Percentiles rank a stretch among this genome's conserved stretches.
Evolutionary conservation across 2,888 invertebrate species (phyloP).

Genomic region (Salpingus planirostris): DNA sequence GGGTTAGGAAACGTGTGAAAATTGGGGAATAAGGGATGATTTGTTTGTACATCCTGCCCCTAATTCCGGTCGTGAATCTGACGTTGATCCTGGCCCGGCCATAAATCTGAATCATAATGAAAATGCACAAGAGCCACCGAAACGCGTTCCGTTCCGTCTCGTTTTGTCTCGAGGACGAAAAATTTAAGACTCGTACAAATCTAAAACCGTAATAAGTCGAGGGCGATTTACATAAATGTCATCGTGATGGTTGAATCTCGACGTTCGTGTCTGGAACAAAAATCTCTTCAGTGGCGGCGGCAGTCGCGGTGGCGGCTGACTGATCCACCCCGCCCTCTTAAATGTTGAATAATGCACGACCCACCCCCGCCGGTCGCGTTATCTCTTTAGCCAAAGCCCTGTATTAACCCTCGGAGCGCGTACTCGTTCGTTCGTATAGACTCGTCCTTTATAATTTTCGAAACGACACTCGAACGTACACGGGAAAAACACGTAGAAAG

Average conservation of each 20-base stretch:
- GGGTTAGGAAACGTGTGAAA: too few species aligned
- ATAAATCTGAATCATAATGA: too few species aligned
- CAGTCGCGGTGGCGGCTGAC: conserved; percentile 1
- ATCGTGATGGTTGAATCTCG: conserved; percentile 15
- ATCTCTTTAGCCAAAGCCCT: conserved; percentile 20
- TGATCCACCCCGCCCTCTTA: conserved; percentile 9
- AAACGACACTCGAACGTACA: too few species aligned
- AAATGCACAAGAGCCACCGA: too few species aligned
- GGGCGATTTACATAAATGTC: conserved; percentile 27
- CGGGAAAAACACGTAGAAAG: too few species aligned
- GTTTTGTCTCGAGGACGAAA: too few species aligned
- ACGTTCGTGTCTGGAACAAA: conserved; percentile 17
- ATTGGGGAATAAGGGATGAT: too few species aligned
- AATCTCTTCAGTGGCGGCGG: conserved; percentile 7
- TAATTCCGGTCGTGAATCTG: too few species aligned
- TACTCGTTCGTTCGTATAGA: conserved; percentile 1
- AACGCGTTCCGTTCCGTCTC: too few species aligned
- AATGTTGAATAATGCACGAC: conserved; percentile 20
- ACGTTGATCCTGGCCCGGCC: too few species aligned
- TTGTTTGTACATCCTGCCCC: too few species aligned
- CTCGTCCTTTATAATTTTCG: conserved; percentile 11
- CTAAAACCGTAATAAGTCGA: conserved; percentile 25
- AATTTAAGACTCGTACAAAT: conserved; percentile 22
- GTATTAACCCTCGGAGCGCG: conserved; percentile 7
- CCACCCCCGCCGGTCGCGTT: conserved; percentile 16